phyloP scores from a whole-genome alignment of 2,113 vertebrate genomes.

The Dromas ardeola region DNA sequence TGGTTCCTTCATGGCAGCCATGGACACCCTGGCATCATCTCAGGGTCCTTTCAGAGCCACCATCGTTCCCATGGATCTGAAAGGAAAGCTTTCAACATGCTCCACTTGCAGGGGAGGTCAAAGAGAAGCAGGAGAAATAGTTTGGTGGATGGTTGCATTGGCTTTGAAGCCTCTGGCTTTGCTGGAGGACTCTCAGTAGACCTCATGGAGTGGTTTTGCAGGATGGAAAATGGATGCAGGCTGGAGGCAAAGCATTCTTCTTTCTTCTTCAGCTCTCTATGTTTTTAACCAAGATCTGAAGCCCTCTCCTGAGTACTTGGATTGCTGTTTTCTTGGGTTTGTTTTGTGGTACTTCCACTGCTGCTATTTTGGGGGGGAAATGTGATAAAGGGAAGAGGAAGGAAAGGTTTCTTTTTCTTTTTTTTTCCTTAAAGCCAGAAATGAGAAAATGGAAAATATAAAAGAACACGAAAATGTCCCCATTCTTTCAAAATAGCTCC shows the following conservation, averaged over 20 bases:
- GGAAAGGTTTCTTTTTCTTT: neutral
- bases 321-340: neutral
- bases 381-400: neutral
- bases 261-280: neutral
- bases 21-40: neutral
- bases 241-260: neutral
- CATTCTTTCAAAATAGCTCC: conserved; percentile 38
- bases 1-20: neutral
- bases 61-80: neutral
- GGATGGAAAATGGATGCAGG: neutral
- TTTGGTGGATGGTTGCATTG: neutral
- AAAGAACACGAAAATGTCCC: neutral
- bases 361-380: neutral
- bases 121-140: neutral
- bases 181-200: neutral
- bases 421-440: neutral
- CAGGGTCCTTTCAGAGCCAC: neutral
- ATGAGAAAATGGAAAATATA: neutral
- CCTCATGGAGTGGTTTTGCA: neutral
- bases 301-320: neutral
- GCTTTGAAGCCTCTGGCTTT: neutral
- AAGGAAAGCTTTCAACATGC: neutral
- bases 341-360: neutral
- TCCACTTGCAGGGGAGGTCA: neutral
- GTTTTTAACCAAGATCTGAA: neutral